A percentile compares a stretch with the other conserved stretches of the same genome.
Conservation (phyloP, 2,113 vertebrate genomes). For the Podarcis cretensis region DNA sequence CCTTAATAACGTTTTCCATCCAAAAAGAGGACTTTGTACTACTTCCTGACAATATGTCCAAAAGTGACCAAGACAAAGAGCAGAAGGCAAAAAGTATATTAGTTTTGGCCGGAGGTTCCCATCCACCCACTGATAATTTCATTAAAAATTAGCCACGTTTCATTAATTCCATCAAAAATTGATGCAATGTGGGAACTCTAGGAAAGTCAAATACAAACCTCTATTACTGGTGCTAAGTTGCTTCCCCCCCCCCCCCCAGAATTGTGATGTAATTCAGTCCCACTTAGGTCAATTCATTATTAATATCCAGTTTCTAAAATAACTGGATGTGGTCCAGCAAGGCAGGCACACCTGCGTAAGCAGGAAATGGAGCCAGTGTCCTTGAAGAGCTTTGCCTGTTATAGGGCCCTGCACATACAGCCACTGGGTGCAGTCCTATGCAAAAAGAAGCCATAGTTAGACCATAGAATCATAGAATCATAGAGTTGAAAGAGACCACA, state of each 20-base stretch:
- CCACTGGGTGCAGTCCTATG: too few species aligned
- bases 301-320: too few species aligned
- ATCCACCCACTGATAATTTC: background rate
- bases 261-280: background rate
- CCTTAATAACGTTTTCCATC: background rate
- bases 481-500: too few species aligned
- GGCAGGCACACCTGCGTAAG: too few species aligned
- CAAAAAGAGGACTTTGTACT: background rate
- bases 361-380: too few species aligned
- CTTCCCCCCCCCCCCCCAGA: background rate
- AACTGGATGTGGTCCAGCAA: too few species aligned
- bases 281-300: too few species aligned
- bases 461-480: too few species aligned
- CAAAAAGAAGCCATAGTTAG: too few species aligned
- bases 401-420: too few species aligned
- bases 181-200: background rate
- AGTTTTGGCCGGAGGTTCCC: background rate
- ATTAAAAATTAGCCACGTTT: background rate
- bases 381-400: too few species aligned
- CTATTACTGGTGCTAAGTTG: background rate
- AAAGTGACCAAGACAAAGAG: background rate
- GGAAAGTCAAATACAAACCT: background rate
- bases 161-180: background rate
- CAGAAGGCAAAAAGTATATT: background rate
- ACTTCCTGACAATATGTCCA: background rate